Evolutionary conservation across 2,888 invertebrate genomes (phyloP).

Genomic region (Merodon equestris): DNA sequence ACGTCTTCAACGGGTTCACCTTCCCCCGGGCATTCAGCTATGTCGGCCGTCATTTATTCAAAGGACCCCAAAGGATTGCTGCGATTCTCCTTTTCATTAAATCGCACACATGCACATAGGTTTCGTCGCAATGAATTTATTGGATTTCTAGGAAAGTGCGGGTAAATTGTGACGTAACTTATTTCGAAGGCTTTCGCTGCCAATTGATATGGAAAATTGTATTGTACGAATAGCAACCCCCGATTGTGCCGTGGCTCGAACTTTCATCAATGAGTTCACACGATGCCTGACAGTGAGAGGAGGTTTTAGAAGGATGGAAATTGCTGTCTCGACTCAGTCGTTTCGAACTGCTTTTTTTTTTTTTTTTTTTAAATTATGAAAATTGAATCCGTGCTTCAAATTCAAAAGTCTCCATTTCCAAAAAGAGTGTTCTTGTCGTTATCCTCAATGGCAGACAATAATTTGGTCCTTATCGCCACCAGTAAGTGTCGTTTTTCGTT

Average conservation of each 20-base stretch:
- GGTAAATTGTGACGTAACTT: conserved; percentile 20
- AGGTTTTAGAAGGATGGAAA: too few species aligned
- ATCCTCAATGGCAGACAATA: too few species aligned
- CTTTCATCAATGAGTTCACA: background rate
- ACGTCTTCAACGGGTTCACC: background rate
- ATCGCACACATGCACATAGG: conserved; percentile 2
- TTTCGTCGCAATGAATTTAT: conserved; percentile 1
- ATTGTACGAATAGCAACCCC: conserved; percentile 2
- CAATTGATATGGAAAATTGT: conserved; percentile 27
- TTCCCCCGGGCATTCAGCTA: background rate
- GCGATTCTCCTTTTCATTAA: too few species aligned
- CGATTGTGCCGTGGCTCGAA: conserved; percentile 5
- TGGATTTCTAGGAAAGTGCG: conserved; percentile 11
- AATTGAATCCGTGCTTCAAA: too few species aligned
- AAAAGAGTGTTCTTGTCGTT: too few species aligned
- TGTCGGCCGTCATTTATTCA: conserved; percentile 13
- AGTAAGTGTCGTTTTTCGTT: background rate
- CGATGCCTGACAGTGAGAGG: too few species aligned
- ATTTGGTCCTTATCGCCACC: too few species aligned
- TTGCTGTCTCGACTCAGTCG: background rate
- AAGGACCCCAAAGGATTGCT: conserved; percentile 15
- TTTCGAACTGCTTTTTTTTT: conserved; percentile 11
- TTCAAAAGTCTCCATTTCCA: too few species aligned
- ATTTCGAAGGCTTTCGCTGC: background rate
- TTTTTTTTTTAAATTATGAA: conserved; percentile 5